Base-by-base conservation (phyloP, 2,797 vertebrate genomes). In the Scleropages formosus region DNA sequence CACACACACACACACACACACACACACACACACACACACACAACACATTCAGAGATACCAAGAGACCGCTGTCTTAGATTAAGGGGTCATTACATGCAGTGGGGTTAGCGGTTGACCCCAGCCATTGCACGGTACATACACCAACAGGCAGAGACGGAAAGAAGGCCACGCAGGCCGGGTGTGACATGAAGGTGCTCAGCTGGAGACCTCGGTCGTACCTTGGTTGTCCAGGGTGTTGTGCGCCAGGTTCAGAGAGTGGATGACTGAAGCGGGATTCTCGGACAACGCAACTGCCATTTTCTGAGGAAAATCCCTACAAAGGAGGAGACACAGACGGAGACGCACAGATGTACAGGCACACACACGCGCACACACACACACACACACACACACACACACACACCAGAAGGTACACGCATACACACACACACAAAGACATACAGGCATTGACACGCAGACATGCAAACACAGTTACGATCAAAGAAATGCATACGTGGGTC, bases 181-280 rank as follows among this genome's bases (percentile, higher is more conserved):
- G 53, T 47, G 47, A 13, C 1, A 7, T 15, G 66, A 15, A 24
- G 44, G 12, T 26, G 0, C 24, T 46, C 66, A 20, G 66, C 2
- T 18, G 53, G n/a, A 18, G 53, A 18, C 53, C 18, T 12, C 9
- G 53, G 53, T 12, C 39, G 31, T 39, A 96, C 95, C 95, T 93
- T 95, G 94, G 91, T 95, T 96, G 86, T 97, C 95, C 64, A 96
- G 88, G 0, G 94, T 92, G 90, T 96, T 96, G 85, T 95, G 93
- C 80, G 95, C 94, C 84, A 96, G 90, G 88, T 92, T 95, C 86
- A 96, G 92, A 27, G 93, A 93, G 85, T 95, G 94, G 79, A 97
- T 93, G 83, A 93, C 90, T 22, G 94, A 95, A 82, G 90, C 91
- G 1, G 94, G 92, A 85, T 96, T 96, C 87, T 96, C 95, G 0